Evolutionary conservation across 92 coral and sea anemone genomes (phyloP).

Genomic region (Palythoa grandiflora): DNA sequence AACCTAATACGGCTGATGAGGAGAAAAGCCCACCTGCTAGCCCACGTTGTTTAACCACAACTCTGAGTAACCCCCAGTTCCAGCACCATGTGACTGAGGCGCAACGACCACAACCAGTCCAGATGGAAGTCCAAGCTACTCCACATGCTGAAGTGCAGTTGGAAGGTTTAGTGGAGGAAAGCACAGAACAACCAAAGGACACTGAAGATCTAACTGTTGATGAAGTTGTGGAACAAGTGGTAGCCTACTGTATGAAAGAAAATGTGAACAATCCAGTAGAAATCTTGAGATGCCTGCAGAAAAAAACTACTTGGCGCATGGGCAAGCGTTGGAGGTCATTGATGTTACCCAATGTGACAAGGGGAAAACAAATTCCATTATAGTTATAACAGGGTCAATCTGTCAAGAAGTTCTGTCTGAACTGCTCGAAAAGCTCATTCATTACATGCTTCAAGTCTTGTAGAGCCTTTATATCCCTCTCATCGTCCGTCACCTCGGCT

Average conservation of each 20-base stretch:
- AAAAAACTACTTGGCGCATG: constrained; percentile 41
- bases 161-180: too few species aligned
- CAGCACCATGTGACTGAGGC: too few species aligned
- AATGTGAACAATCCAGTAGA: constrained; percentile 36
- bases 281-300: constrained; percentile 40
- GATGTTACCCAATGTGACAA: constrained; percentile 21
- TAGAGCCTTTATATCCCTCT: constrained; percentile 16
- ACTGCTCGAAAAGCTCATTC: constrained; percentile 9
- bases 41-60: too few species aligned
- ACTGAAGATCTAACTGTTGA: too few species aligned
- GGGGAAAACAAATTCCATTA: constrained; percentile 34
- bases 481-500: background rate
- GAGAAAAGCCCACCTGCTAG: too few species aligned
- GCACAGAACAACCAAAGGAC: too few species aligned
- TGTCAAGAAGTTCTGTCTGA: constrained; percentile 1
- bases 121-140: too few species aligned
- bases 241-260: constrained; percentile 11
- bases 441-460: constrained; percentile 17
- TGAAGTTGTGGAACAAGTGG: background rate
- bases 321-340: constrained; percentile 17
- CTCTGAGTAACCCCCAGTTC: too few species aligned
- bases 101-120: too few species aligned
- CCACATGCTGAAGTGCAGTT: too few species aligned
- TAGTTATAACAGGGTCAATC: constrained; percentile 18
- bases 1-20: too few species aligned